Evolutionary conservation across 1,140 invertebrate genomes (phyloP), one percentile per base, ranked within the genome.

Genomic region (Rhagoletis pomonella): DNA sequence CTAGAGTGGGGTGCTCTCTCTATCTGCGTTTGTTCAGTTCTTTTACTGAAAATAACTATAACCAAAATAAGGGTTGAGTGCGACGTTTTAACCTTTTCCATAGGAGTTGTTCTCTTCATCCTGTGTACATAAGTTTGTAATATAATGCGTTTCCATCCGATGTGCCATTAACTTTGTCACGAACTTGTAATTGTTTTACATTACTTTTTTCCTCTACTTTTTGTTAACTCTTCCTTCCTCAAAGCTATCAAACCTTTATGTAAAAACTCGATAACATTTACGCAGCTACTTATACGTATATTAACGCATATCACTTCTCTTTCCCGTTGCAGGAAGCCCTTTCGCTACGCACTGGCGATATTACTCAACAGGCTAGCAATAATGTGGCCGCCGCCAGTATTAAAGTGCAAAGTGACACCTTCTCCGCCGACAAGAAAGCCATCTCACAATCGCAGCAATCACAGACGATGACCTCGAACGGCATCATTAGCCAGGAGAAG

Each of bases 371-470:
- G 91, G 97, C 98, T 92, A 96, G 95, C 88, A 96, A 97, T 90
- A 97, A 96, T 90, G 95, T 97, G 93, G 95, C 96, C 62, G 95
- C 96, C 3, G 94, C 96, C 14, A 96, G 96, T 88, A 96, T 97
- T 93, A 97, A 97, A 92, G 93, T 98, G 39, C 96, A 97, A 69
- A 97, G 97, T 65, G 97, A 97, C 89, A 96, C 95, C 14, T 98
- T 97, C 92, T 97, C 96, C 87, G 95, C 96, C 6, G 97, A 98
- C 93, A 97, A 97, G 93, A 96, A 96, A 90, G 96, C 97, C 1
- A 96, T 97, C 93, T 96, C 96, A 87, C 96, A 97, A 69, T 96
- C 97, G 88, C 96, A 98, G 91, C 97, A 97, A 89, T 94, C 96
- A 17, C 97, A 98, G 92, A 97, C 96, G 4, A 95, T 97, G 86